These are phyloP conservation scores for Atta cephalotes DNA, from an alignment of 1,140 invertebrate genomes.

Conservation along the genomic window DNA sequence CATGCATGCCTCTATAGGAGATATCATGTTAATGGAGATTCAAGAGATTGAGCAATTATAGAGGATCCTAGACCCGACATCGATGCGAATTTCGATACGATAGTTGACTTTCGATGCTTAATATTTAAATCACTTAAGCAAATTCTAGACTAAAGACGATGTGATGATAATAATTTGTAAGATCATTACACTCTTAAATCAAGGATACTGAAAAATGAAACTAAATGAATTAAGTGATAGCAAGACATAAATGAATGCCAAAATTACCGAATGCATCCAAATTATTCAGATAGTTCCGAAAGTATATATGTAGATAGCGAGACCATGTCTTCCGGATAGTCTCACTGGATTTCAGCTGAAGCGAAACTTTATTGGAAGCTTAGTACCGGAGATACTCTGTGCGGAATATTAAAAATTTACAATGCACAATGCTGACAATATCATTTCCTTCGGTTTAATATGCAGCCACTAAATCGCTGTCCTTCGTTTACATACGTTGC, in stretches of 20 bases:
- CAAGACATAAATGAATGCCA: not conserved
- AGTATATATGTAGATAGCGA: not conserved
- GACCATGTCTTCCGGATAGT: not conserved
- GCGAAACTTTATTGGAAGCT: not conserved
- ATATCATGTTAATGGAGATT: slow-evolving; percentile 49
- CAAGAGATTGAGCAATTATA: slow-evolving; percentile 26
- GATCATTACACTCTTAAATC: not conserved
- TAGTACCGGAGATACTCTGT: not conserved
- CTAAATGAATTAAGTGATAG: not conserved
- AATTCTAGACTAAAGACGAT: not conserved
- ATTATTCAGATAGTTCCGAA: not conserved
- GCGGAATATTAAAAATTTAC: slow-evolving; percentile 14
- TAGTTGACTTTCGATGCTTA: not conserved
- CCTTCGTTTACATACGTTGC: slow-evolving; percentile 31
- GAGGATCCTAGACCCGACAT: slow-evolving; percentile 4
- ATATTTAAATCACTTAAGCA: not conserved
- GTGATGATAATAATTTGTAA: not conserved
- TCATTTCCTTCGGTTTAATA: slow-evolving; percentile 38
- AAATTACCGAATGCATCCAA: not conserved
- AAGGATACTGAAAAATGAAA: too few species aligned
- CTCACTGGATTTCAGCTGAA: not conserved
- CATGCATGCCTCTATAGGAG: slow-evolving; percentile 34
- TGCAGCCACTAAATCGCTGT: slow-evolving; percentile 24
- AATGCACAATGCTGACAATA: slow-evolving; percentile 4
- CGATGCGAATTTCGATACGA: slow-evolving; percentile 1